Percentiles rank a stretch among this genome's conserved stretches.
These are phyloP conservation scores for Pseudococcus jackbeardsleyi DNA, from an alignment of 2,888 invertebrate species.

Conservation along the genomic window DNA sequence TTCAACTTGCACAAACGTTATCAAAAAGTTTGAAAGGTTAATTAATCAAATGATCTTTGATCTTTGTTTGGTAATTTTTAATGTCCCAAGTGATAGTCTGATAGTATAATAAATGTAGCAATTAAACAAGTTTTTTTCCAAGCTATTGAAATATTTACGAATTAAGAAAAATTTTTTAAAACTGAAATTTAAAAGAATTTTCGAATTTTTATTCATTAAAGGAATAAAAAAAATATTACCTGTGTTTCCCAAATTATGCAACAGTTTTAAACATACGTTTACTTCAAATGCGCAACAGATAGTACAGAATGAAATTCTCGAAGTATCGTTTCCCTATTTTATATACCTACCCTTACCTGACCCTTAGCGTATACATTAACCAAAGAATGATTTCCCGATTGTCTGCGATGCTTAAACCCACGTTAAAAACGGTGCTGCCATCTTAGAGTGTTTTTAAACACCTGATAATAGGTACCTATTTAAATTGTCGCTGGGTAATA, in stretches of 20 bases:
- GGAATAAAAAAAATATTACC: slow-evolving; percentile 16
- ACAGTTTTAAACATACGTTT: slow-evolving; percentile 40
- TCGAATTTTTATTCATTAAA: background rate
- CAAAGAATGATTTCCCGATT: slow-evolving; percentile 28
- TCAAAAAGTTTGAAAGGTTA: slow-evolving; percentile 46
- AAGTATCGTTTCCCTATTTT: slow-evolving; percentile 51
- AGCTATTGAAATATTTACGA: background rate
- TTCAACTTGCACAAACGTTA: background rate
- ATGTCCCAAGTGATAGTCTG: background rate
- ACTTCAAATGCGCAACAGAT: slow-evolving; percentile 57
- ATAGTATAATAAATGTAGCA: background rate
- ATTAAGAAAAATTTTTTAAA: background rate
- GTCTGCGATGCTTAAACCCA: slow-evolving; percentile 11
- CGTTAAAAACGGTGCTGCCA: slow-evolving; percentile 51
- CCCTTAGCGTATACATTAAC: slow-evolving; percentile 35
- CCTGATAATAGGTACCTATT: slow-evolving; percentile 9
- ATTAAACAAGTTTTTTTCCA: background rate
- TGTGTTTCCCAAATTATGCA: slow-evolving; percentile 26
- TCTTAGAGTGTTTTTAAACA: background rate
- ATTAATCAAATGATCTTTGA: slow-evolving; percentile 14
- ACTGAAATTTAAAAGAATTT: background rate
- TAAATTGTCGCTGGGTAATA: background rate
- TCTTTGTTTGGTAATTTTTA: slow-evolving; percentile 6
- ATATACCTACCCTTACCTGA: slow-evolving; percentile 57
- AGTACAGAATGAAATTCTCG: slow-evolving; percentile 56